Conservation (phyloP, 2,113 vertebrate species). For the Neotoma lepida region DNA sequence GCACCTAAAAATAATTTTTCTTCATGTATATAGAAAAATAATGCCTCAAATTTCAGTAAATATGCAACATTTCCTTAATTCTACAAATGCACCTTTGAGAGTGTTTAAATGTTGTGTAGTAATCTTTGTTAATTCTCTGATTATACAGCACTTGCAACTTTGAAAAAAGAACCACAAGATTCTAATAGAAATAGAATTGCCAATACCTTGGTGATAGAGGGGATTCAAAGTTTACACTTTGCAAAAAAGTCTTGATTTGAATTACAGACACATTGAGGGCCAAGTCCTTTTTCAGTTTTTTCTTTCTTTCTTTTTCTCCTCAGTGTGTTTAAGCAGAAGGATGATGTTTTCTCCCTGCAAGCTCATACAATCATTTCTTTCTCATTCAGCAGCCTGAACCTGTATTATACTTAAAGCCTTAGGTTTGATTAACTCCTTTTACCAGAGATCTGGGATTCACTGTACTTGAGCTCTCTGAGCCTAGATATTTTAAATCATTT, state of each 20-base stretch:
- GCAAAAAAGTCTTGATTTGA: background rate
- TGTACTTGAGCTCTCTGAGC: background rate
- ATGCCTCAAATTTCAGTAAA: background rate
- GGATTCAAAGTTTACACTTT: background rate
- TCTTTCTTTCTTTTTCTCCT: background rate
- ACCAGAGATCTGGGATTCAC: background rate
- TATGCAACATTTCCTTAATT: background rate
- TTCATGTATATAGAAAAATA: background rate
- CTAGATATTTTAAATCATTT: background rate
- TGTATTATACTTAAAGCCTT: background rate
- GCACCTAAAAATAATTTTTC: background rate
- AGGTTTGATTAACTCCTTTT: background rate
- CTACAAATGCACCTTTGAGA: background rate
- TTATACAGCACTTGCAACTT: background rate
- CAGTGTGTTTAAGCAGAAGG: background rate
- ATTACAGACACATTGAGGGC: background rate
- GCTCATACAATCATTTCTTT: background rate
- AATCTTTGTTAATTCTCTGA: background rate
- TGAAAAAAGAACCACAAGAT: background rate
- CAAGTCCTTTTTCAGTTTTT: background rate
- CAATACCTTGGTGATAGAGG: background rate
- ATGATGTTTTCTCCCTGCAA: background rate
- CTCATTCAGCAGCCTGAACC: background rate
- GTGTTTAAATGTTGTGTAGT: background rate
- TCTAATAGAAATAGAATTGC: background rate